Conservation (phyloP, 2,888 invertebrate genomes). For the Ptilodon capucinus region DNA sequence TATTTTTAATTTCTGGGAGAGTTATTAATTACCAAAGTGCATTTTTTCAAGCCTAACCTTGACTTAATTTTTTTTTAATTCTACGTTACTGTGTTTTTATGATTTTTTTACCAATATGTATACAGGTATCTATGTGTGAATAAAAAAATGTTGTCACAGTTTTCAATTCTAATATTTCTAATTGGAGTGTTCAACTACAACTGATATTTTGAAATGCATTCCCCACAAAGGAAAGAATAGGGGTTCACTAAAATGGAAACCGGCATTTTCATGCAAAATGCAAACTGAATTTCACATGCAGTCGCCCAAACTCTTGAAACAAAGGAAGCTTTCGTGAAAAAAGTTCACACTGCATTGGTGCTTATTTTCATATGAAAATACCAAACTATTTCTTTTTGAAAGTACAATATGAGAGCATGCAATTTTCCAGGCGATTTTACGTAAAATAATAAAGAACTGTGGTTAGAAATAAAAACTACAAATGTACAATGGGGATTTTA, state of each 20-base stretch:
- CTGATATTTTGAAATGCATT: constrained; percentile 20
- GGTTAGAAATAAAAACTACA: constrained; percentile 5
- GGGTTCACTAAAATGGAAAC: constrained; percentile 18
- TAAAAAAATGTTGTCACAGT: too few species aligned
- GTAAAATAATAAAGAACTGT: constrained; percentile 12
- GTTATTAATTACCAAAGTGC: too few species aligned
- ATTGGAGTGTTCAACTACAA: too few species aligned
- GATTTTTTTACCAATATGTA: too few species aligned
- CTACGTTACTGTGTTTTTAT: too few species aligned
- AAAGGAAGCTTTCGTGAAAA: constrained; percentile 19
- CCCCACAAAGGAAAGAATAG: constrained; percentile 6
- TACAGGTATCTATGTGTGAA: too few species aligned
- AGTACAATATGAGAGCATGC: constrained; percentile 3
- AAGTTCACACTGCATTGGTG: constrained; percentile 14
- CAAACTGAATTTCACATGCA: constrained; percentile 22
- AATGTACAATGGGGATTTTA: not conserved
- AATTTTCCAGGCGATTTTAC: constrained; percentile 6
- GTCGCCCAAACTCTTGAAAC: constrained; percentile 24
- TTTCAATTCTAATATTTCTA: too few species aligned
- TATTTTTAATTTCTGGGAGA: too few species aligned
- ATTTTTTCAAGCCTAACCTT: too few species aligned
- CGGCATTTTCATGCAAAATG: constrained; percentile 8
- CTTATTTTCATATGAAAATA: constrained; percentile 26
- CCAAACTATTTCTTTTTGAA: constrained; percentile 16
- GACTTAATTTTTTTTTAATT: too few species aligned